A percentile compares a stretch with the other conserved stretches of the same genome.
Conservation (phyloP, 2,888 invertebrate species). For the Callyntrura sp. region DNA sequence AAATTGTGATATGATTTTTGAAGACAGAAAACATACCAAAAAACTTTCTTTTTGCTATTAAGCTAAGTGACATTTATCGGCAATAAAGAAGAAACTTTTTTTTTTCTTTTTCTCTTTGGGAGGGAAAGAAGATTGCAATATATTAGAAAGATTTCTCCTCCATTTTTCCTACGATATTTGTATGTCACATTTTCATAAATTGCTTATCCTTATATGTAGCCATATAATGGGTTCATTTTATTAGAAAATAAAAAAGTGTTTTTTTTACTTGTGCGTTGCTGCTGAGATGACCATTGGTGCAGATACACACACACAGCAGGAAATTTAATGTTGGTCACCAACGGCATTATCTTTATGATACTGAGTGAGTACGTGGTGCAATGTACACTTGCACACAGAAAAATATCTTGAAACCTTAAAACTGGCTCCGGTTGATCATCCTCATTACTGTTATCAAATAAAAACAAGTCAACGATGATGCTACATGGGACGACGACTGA, state of each 20-base stretch:
- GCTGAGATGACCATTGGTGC: conserved; percentile 10
- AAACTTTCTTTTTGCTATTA: conserved; percentile 59
- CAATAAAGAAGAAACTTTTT: conserved; percentile 71
- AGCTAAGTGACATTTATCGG: conserved; percentile 78
- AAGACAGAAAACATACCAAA: background rate
- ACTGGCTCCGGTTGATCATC: conserved; percentile 34
- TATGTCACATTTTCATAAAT: conserved; percentile 53
- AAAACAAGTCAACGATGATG: conserved; percentile 28
- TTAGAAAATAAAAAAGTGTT: background rate
- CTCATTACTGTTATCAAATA: conserved; percentile 28
- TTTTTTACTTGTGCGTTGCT: conserved; percentile 1
- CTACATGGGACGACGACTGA: background rate
- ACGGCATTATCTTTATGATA: background rate
- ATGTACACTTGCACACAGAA: no score
- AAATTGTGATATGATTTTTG: conserved; percentile 49
- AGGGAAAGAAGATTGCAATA: conserved; percentile 24
- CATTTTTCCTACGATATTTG: background rate
- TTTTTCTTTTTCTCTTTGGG: conserved; percentile 32
- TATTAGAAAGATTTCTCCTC: conserved; percentile 33
- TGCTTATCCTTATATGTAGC: background rate
- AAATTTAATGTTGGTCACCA: conserved; percentile 21
- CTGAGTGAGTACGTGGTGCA: background rate
- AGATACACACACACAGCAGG: conserved; percentile 3
- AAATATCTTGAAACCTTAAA: background rate
- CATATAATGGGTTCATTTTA: background rate